Conservation (phyloP, 2,797 vertebrate species). For the Ciconia nigra region DNA sequence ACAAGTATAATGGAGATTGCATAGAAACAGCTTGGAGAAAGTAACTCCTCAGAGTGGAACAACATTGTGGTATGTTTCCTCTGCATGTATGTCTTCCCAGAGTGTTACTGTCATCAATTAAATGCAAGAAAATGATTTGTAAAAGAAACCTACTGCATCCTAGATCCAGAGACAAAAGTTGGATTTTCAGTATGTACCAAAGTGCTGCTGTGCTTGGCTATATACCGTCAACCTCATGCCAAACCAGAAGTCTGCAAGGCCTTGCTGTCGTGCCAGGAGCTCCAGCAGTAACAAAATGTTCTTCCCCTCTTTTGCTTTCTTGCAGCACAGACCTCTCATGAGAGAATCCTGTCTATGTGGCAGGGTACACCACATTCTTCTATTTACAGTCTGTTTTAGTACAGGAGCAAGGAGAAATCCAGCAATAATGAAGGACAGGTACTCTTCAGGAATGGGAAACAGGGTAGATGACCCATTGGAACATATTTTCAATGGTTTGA, state of each 20-base stretch:
- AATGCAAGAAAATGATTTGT: background rate
- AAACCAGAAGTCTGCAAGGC: background rate
- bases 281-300: background rate
- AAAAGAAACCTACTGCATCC: background rate
- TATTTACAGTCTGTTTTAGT: background rate
- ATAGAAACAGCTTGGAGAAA: background rate
- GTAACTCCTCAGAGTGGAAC: background rate
- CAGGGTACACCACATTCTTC: background rate
- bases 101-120: background rate
- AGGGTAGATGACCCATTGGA: background rate
- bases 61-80: background rate
- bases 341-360: background rate
- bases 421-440: background rate
- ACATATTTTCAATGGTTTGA: background rate
- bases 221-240: background rate
- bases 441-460: background rate
- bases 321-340: background rate
- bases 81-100: background rate
- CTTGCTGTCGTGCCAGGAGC: background rate
- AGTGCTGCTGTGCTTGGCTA: background rate
- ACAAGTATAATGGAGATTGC: background rate
- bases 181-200: background rate
- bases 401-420: background rate
- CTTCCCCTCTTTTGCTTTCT: background rate
- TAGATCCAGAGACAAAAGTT: background rate